Percentiles rank a stretch among this genome's conserved stretches.
Conservation (phyloP, 2,888 invertebrate genomes). For the Deladenus siricidicola region DNA sequence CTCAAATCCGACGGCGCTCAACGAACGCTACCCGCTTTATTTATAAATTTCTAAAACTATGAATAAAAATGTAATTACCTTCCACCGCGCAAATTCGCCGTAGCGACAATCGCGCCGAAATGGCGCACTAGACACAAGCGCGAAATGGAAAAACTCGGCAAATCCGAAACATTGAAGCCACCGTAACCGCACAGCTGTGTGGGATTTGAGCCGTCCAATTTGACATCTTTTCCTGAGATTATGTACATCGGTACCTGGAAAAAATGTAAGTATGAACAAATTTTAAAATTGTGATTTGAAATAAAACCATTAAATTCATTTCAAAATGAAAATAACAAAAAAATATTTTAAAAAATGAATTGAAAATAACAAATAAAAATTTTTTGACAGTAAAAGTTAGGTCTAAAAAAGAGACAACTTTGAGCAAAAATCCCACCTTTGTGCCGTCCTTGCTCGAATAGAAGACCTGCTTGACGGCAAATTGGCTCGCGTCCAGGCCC, state of each 20-base stretch:
- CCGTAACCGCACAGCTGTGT: constrained; percentile 72
- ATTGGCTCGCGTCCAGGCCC: constrained; percentile 70
- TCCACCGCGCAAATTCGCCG: constrained; percentile 90
- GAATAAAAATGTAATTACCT: constrained; percentile 63
- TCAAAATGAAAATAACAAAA: neutral
- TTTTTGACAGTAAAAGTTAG: neutral
- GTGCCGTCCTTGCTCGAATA: constrained; percentile 86
- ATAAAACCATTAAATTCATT: too few species aligned
- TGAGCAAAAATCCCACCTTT: constrained; percentile 59
- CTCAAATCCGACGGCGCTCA: too few species aligned
- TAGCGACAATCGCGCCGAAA: constrained; percentile 76
- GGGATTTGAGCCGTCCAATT: constrained; percentile 54
- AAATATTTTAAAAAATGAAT: neutral
- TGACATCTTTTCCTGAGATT: constrained; percentile 55
- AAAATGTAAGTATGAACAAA: neutral
- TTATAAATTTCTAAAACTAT: too few species aligned
- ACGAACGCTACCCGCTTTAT: too few species aligned
- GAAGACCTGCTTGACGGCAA: constrained; percentile 80
- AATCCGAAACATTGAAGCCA: constrained; percentile 15
- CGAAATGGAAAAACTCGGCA: constrained; percentile 59
- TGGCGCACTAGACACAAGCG: constrained; percentile 80
- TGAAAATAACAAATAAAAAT: neutral
- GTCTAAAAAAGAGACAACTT: neutral
- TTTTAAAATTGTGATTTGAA: too few species aligned
- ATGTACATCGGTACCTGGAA: constrained; percentile 80